These are phyloP conservation scores for Acromyrmex heyeri DNA, from an alignment of 1,140 invertebrate genomes.

Conservation along the genomic window DNA sequence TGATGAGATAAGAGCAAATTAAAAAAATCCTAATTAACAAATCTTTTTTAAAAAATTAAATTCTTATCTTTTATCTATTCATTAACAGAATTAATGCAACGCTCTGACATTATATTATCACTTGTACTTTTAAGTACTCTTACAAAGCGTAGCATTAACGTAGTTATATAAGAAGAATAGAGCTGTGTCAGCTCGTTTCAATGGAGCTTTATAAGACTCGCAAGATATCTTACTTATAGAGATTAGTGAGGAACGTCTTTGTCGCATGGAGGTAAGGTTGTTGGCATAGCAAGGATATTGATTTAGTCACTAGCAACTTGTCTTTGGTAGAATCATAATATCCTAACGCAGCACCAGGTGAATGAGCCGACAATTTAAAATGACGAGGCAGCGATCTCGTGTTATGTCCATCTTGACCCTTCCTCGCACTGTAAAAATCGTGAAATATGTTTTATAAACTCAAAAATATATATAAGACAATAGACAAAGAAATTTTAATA, in stretches of 20 bases:
- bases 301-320: constrained; percentile 97
- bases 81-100: not conserved
- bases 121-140: not conserved
- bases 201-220: not conserved
- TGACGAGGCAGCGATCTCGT: constrained; percentile 94
- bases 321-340: constrained; percentile 98
- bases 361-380: constrained; percentile 94
- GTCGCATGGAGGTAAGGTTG: constrained; percentile 95
- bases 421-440: constrained; percentile 86
- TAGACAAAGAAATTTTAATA: not conserved
- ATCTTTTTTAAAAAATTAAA: constrained; percentile 5
- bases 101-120: not conserved
- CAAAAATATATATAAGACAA: not conserved
- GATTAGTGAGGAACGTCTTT: constrained; percentile 94
- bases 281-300: constrained; percentile 96
- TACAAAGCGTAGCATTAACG: not conserved
- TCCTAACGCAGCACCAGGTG: constrained; percentile 91
- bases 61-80: not conserved
- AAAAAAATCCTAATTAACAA: not conserved
- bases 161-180: constrained; percentile 14
- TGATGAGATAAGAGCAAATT: not conserved
- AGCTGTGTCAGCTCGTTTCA: not conserved
- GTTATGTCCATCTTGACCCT: constrained; percentile 88
- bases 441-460: not conserved
- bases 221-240: constrained; percentile 91